Percentiles rank a stretch among this genome's conserved stretches.
Conservation (phyloP, 2,113 vertebrate species). For the Campylomormyrus tamandua region DNA sequence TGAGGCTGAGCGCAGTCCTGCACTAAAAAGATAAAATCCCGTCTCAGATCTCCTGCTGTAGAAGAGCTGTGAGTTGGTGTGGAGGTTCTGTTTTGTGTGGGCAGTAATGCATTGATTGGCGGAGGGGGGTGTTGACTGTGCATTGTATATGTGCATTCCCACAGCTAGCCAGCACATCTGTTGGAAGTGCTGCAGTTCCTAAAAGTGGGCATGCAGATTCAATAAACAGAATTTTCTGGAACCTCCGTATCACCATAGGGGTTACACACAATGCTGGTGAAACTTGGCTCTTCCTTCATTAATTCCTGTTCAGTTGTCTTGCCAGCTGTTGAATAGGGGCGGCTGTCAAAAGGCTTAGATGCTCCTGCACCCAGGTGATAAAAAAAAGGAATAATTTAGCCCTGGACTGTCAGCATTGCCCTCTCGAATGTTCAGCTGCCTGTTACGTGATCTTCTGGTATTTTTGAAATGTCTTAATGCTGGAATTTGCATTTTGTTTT, state of each 20-base stretch:
- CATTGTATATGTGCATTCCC: not conserved
- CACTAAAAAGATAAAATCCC: not conserved
- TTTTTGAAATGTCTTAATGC: not conserved
- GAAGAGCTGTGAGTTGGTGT: not conserved
- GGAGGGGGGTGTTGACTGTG: slow-evolving; percentile 2
- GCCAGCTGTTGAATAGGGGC: slow-evolving; percentile 1
- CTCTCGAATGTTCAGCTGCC: not conserved
- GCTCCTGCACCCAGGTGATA: slow-evolving; percentile 4
- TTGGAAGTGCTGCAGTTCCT: not conserved
- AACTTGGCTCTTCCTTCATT: not conserved
- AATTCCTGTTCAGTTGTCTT: not conserved
- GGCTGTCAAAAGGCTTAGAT: not conserved
- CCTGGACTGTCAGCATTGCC: not conserved
- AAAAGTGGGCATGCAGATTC: not conserved
- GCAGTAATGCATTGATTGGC: not conserved
- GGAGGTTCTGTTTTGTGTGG: slow-evolving; percentile 3
- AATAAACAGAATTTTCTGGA: not conserved
- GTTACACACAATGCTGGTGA: not conserved
- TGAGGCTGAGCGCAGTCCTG: not conserved
- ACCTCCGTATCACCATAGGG: not conserved
- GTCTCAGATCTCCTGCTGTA: not conserved
- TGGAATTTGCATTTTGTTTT: not conserved
- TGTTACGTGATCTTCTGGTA: not conserved
- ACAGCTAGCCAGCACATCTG: not conserved
- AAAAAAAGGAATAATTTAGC: not conserved